Evolutionary conservation across 2,797 vertebrate species (phyloP).

Genomic region (Acropternis orthonyx): DNA sequence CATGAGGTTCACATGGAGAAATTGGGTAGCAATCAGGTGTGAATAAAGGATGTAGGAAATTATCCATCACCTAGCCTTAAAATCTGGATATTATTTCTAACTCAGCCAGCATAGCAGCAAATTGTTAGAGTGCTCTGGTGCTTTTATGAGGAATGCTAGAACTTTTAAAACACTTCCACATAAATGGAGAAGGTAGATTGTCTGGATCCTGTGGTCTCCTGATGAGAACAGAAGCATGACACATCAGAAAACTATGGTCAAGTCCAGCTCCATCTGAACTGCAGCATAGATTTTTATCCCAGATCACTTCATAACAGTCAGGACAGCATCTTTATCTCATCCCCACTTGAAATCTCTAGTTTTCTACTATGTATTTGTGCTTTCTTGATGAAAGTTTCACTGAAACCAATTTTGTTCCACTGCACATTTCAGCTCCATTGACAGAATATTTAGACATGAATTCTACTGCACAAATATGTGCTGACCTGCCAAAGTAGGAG

Average conservation of each 20-base stretch:
- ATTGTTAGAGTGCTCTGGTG: background rate
- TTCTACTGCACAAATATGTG: background rate
- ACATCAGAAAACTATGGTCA: background rate
- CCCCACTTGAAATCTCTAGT: background rate
- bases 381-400: background rate
- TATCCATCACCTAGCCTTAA: background rate
- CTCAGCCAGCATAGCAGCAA: background rate
- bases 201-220: background rate
- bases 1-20: background rate
- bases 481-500: background rate
- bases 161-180: background rate
- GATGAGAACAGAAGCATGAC: background rate
- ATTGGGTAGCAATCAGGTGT: background rate
- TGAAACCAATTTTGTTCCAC: background rate
- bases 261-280: background rate
- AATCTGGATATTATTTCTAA: background rate
- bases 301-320: background rate
- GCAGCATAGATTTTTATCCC: background rate
- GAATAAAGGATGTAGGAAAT: background rate
- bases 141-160: background rate
- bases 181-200: background rate
- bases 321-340: background rate
- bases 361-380: background rate
- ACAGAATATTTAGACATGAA: background rate
- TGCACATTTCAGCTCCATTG: background rate